Percentiles rank a stretch among this genome's conserved stretches.
Evolutionary conservation across 2,113 vertebrate genomes (phyloP).

Genomic region (Daphoenositta chrysoptera): DNA sequence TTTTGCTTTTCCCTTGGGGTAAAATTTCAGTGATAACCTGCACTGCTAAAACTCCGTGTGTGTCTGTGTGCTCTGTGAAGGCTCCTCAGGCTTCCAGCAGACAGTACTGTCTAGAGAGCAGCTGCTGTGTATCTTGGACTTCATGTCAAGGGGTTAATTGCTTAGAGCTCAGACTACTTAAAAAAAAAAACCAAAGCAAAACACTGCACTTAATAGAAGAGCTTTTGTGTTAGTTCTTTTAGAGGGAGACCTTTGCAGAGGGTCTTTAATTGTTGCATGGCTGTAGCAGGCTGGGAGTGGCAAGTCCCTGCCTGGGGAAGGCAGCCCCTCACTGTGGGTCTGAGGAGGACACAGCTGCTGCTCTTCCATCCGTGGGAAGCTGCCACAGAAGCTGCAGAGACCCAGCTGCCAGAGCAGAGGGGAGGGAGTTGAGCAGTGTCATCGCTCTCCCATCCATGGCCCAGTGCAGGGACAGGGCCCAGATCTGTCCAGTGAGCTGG

Average conservation of each 20-base stretch:
- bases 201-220: not conserved
- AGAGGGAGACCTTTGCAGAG: not conserved
- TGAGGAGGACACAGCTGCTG: not conserved
- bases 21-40: not conserved
- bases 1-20: not conserved
- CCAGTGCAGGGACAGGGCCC: not conserved
- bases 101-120: not conserved
- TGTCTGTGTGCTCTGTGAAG: not conserved
- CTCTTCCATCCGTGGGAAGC: not conserved
- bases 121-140: not conserved
- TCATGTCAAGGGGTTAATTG: not conserved
- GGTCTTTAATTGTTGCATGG: not conserved
- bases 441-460: rapidly evolving
- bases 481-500: not conserved
- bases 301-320: not conserved
- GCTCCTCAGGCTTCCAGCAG: not conserved
- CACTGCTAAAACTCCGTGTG: not conserved
- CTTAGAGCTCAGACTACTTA: not conserved
- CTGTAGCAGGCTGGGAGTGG: not conserved
- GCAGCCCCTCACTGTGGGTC: not conserved
- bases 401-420: not conserved
- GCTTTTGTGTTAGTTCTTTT: not conserved
- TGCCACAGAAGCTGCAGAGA: not conserved
- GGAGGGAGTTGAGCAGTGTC: not conserved
- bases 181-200: not conserved